A percentile compares a stretch with the other conserved stretches of the same genome.
These are phyloP conservation scores for Leucania comma DNA, from an alignment of 2,888 invertebrate genomes.

Conservation along the genomic window DNA sequence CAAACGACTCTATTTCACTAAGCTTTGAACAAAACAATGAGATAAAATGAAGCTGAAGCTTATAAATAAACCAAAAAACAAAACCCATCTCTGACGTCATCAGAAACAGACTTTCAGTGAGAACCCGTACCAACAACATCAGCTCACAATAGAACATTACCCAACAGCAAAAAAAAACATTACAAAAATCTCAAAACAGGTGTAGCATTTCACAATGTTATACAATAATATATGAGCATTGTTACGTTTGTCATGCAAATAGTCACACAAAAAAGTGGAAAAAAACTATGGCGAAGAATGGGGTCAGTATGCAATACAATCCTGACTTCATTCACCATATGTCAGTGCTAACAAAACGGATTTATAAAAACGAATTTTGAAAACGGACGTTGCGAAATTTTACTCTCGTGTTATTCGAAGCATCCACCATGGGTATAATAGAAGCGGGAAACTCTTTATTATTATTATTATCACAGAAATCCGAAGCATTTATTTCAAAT, in stretches of 20 bases:
- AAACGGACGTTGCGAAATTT: slow-evolving; percentile 48
- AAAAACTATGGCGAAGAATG: slow-evolving; percentile 38
- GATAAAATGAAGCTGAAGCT: background rate
- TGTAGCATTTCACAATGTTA: slow-evolving; percentile 39
- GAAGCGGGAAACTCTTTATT: background rate
- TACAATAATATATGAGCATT: slow-evolving; percentile 32
- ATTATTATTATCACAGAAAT: too few species aligned
- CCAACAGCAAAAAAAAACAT: slow-evolving; percentile 22
- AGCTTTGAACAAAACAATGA: background rate
- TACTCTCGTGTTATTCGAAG: slow-evolving; percentile 11
- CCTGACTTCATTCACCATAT: slow-evolving; percentile 50
- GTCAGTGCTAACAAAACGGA: slow-evolving; percentile 37
- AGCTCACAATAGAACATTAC: slow-evolving; percentile 36
- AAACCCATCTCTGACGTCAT: slow-evolving; percentile 26
- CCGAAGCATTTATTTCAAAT: too few species aligned
- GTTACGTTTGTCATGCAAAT: slow-evolving; percentile 59
- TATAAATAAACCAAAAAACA: slow-evolving; percentile 16
- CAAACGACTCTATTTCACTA: too few species aligned
- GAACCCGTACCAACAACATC: slow-evolving; percentile 4
- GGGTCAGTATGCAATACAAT: slow-evolving; percentile 57
- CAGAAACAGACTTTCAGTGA: background rate
- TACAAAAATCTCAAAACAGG: slow-evolving; percentile 38
- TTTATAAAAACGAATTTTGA: slow-evolving; percentile 53
- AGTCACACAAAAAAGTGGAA: slow-evolving; percentile 31
- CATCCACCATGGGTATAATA: slow-evolving; percentile 17